Conservation (phyloP, 2,113 vertebrate genomes). For the Carlito syrichta region DNA sequence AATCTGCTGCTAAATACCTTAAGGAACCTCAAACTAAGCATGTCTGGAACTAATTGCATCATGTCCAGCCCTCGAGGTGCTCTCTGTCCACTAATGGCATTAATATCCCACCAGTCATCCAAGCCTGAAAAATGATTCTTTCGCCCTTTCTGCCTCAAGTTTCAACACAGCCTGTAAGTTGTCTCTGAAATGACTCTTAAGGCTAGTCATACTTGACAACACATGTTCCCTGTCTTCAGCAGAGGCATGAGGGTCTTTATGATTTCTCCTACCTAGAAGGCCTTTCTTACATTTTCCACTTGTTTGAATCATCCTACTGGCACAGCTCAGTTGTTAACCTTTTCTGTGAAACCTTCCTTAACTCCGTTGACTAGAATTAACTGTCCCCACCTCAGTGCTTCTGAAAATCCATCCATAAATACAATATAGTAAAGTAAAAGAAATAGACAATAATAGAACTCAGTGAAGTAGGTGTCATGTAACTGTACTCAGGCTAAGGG, state of each 20-base stretch:
- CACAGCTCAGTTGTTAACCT: background rate
- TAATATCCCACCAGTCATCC: background rate
- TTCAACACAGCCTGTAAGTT: background rate
- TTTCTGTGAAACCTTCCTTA: background rate
- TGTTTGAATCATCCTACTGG: background rate
- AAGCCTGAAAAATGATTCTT: constrained; percentile 29
- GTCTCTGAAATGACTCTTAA: background rate
- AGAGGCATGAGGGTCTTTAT: background rate
- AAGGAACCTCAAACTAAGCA: constrained; percentile 6
- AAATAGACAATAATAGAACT: background rate
- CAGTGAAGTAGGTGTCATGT: background rate
- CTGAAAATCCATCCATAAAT: background rate
- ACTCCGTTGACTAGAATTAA: constrained; percentile 3
- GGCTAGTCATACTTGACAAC: background rate
- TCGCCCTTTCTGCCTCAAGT: background rate
- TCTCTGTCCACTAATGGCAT: background rate
- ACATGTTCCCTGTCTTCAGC: background rate
- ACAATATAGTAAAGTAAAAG: background rate
- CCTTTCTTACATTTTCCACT: background rate
- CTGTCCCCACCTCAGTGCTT: background rate
- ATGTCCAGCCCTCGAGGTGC: background rate
- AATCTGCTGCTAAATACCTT: background rate
- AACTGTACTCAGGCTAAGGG: background rate
- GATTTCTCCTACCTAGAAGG: background rate
- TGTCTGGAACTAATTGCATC: background rate